Percentiles rank a stretch among this genome's conserved stretches.
Evolutionary conservation across 1,140 invertebrate genomes (phyloP).

Genomic region (Diachasma alloeum): DNA sequence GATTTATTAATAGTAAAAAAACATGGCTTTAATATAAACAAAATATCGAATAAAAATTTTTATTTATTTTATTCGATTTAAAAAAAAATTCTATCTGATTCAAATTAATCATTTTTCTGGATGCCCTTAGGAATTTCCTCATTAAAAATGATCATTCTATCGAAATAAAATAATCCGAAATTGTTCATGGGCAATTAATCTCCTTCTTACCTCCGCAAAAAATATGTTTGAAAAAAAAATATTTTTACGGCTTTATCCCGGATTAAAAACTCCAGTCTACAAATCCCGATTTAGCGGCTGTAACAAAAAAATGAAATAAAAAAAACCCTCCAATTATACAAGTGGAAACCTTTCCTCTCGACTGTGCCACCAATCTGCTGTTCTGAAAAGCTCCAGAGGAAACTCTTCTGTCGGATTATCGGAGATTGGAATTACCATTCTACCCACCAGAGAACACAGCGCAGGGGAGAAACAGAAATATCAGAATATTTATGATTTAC

Average conservation of each 20-base stretch:
- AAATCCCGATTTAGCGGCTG: not conserved
- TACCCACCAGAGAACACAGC: not conserved
- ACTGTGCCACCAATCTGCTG: not conserved
- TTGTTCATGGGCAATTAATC: too few relatives aligned
- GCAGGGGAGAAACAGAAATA: not conserved
- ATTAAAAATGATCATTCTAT: too few relatives aligned
- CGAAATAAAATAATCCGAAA: too few relatives aligned
- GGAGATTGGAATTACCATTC: conserved; percentile 3
- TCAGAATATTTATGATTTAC: conserved; percentile 14
- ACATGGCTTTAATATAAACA: too few relatives aligned
- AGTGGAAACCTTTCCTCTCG: not conserved
- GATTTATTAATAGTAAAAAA: too few relatives aligned
- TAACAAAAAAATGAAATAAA: not conserved
- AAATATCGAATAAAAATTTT: too few relatives aligned
- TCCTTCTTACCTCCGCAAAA: too few relatives aligned
- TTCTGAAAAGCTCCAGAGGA: not conserved
- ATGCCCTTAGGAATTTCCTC: too few relatives aligned
- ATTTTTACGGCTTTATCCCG: not conserved
- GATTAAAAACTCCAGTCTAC: not conserved
- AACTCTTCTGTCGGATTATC: conserved; percentile 6
- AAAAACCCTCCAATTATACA: conserved; percentile 3
- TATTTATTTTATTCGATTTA: too few relatives aligned
- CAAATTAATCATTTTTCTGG: too few relatives aligned
- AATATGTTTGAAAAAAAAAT: not conserved
- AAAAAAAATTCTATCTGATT: too few relatives aligned